Conservation (phyloP, 2,113 vertebrate genomes). For the Megaceryle torquata region DNA sequence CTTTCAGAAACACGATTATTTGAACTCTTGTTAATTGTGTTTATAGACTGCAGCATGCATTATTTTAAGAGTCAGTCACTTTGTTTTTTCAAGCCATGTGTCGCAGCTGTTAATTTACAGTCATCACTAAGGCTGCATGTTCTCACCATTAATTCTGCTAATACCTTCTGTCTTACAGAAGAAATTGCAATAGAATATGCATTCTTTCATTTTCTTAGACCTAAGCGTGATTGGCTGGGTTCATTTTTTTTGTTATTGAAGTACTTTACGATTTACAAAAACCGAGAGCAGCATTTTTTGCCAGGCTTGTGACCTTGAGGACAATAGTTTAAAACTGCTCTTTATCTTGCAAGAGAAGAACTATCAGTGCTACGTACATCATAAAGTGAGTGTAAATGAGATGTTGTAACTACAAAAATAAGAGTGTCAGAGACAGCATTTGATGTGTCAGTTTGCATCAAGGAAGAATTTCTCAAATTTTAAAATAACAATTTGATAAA, state of each 20-base stretch:
- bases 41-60: background rate
- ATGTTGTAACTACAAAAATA: background rate
- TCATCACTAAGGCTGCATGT: background rate
- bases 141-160: background rate
- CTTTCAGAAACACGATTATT: background rate
- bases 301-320: conserved; percentile 2
- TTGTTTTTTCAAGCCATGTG: background rate
- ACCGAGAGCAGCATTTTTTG: background rate
- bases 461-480: background rate
- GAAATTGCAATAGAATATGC: background rate
- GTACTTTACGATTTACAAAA: background rate
- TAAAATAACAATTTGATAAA: background rate
- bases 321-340: background rate
- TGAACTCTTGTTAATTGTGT: background rate
- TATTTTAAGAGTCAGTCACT: background rate
- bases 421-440: background rate
- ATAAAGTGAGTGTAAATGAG: background rate
- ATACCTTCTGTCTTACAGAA: background rate
- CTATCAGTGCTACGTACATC: background rate
- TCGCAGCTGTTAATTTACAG: background rate
- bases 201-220: background rate
- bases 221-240: background rate
- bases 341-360: conserved; percentile 3
- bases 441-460: background rate
- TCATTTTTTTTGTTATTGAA: background rate